These are phyloP conservation scores for Meghimatium bilineatum DNA, from an alignment of 2,888 invertebrate genomes.

Conservation along the genomic window DNA sequence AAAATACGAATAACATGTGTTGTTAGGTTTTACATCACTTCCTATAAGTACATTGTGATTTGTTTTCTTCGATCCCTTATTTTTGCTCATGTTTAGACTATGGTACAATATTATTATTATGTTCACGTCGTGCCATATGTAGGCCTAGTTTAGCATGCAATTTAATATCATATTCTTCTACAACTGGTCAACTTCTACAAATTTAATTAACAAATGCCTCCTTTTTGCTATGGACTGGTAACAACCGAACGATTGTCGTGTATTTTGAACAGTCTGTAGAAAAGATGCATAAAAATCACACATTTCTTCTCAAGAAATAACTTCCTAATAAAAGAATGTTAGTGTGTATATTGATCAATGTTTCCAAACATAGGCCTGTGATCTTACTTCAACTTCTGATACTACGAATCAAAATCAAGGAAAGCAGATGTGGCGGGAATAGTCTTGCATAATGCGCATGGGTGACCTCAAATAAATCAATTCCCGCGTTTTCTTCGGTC, in stretches of 20 bases:
- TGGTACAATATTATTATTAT: not conserved
- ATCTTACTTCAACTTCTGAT: not conserved
- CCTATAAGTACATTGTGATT: not conserved
- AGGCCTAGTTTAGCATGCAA: too few relatives aligned
- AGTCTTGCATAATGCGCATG: not conserved
- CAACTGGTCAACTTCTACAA: too few relatives aligned
- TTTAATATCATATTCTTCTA: too few relatives aligned
- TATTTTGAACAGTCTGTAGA: too few relatives aligned
- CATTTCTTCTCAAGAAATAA: not conserved
- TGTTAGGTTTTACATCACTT: too few relatives aligned
- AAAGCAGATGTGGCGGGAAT: not conserved
- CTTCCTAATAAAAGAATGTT: too few relatives aligned
- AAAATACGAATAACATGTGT: slow-evolving; percentile 8
- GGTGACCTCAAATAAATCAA: not conserved
- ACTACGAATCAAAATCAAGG: not conserved
- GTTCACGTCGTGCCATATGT: too few relatives aligned
- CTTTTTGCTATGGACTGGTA: too few relatives aligned
- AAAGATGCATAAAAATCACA: not conserved
- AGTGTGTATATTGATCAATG: too few relatives aligned
- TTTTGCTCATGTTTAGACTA: not conserved
- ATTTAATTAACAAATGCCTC: too few relatives aligned
- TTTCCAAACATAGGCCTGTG: too few relatives aligned
- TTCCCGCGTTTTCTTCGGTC: slow-evolving; percentile 27
- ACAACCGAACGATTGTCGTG: too few relatives aligned
- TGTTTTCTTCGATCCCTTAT: not conserved